A percentile compares a stretch with the other conserved stretches of the same genome.
These are phyloP conservation scores for Argyrosomus regius DNA, from an alignment of 2,797 vertebrate genomes.

Conservation along the genomic window DNA sequence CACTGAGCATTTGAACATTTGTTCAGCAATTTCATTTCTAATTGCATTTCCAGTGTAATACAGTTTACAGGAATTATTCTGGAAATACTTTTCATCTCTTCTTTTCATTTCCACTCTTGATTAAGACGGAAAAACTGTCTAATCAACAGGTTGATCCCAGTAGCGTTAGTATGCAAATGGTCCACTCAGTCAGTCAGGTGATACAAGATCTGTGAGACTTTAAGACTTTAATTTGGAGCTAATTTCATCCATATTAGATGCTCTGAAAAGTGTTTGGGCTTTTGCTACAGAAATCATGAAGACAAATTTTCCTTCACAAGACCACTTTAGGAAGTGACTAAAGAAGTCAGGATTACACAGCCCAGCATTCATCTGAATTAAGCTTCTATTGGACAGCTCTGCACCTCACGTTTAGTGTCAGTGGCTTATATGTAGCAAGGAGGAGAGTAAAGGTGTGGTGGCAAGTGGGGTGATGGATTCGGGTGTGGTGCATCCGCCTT, in stretches of 20 bases:
- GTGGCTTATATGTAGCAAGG: neutral
- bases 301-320: neutral
- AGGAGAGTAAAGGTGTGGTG: neutral
- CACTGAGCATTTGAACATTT: conserved; percentile 50
- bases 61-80: conserved; percentile 13
- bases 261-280: neutral
- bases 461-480: neutral
- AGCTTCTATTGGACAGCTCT: neutral
- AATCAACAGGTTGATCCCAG: conserved; percentile 23
- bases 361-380: neutral
- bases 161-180: neutral
- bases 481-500: neutral
- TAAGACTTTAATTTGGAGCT: conserved; percentile 5
- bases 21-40: conserved; percentile 33
- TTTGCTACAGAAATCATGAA: neutral
- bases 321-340: neutral
- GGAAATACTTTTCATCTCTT: neutral
- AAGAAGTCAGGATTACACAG: neutral
- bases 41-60: conserved; percentile 16
- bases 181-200: neutral
- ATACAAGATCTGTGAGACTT: neutral
- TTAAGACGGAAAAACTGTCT: conserved; percentile 6
- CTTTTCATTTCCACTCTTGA: neutral
- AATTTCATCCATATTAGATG: conserved; percentile 1
- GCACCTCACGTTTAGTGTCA: neutral